Evolutionary conservation across 2,113 vertebrate species (phyloP).

Genomic region (Tautogolabrus adspersus): DNA sequence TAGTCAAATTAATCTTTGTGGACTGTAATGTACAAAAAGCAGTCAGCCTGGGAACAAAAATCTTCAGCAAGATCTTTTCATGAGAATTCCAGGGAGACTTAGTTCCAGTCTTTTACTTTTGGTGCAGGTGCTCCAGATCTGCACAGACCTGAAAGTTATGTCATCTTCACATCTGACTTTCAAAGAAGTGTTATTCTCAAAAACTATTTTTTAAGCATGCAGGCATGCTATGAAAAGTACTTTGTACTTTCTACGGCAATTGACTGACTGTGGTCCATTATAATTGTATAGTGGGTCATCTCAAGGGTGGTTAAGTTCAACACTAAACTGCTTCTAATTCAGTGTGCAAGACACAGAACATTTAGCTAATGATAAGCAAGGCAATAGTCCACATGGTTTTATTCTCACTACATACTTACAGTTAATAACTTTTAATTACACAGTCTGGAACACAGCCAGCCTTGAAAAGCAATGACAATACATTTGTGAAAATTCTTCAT

Average conservation of each 20-base stretch:
- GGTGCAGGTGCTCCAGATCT: background rate
- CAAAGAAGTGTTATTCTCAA: too few species aligned
- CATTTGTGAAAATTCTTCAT: constrained; percentile 21
- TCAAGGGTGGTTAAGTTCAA: too few species aligned
- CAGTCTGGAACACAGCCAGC: background rate
- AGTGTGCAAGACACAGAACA: too few species aligned
- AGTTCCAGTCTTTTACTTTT: background rate
- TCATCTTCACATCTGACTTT: background rate
- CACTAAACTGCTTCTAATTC: too few species aligned
- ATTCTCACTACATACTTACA: background rate
- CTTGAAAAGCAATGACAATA: background rate
- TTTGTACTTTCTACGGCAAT: background rate
- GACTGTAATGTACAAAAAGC: background rate
- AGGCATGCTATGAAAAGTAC: too few species aligned
- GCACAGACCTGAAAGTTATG: too few species aligned
- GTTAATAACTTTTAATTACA: background rate
- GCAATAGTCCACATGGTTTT: constrained; percentile 4
- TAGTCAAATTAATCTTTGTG: background rate
- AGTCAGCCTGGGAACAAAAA: background rate
- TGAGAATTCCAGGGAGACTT: background rate
- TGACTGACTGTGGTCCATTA: too few species aligned
- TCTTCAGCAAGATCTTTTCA: too few species aligned
- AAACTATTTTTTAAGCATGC: too few species aligned
- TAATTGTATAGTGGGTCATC: too few species aligned
- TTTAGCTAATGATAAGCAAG: too few species aligned